Percentiles rank a stretch among this genome's conserved stretches.
Conservation (phyloP, 2,113 vertebrate species). For the Tupaia chinensis region DNA sequence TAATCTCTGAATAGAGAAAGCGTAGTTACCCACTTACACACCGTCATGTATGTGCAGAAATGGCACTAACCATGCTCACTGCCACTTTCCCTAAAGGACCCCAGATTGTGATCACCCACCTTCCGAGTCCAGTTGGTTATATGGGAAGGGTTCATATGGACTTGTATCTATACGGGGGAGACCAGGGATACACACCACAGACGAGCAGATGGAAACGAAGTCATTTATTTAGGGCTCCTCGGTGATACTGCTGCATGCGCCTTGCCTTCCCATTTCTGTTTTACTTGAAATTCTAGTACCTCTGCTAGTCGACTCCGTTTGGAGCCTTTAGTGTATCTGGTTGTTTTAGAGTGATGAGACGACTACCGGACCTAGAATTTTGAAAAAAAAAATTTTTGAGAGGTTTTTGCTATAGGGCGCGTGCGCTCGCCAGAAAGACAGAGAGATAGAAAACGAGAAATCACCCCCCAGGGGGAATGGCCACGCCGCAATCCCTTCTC, state of each 20-base stretch:
- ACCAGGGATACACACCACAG: background rate
- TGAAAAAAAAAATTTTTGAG: background rate
- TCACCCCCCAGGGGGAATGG: too few relatives aligned
- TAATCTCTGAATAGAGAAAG: background rate
- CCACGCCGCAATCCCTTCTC: too few relatives aligned
- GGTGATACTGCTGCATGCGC: background rate
- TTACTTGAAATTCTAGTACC: background rate
- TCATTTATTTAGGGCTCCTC: background rate
- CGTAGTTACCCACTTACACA: background rate
- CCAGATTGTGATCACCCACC: background rate
- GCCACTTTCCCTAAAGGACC: conserved; percentile 25
- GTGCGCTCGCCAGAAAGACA: too few relatives aligned
- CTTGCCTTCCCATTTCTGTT: background rate
- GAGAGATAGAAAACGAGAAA: too few relatives aligned
- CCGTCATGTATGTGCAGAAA: background rate
- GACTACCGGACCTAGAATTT: background rate
- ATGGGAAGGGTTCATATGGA: background rate
- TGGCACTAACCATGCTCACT: background rate
- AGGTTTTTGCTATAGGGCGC: too few relatives aligned
- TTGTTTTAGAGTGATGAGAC: background rate
- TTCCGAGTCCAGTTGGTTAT: background rate
- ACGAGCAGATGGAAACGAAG: background rate
- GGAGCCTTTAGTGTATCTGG: background rate
- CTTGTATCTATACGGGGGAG: background rate
- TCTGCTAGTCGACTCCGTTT: background rate